Evolutionary conservation across 2,797 vertebrate species (phyloP).

Genomic region (Linurgus olivaceus): DNA sequence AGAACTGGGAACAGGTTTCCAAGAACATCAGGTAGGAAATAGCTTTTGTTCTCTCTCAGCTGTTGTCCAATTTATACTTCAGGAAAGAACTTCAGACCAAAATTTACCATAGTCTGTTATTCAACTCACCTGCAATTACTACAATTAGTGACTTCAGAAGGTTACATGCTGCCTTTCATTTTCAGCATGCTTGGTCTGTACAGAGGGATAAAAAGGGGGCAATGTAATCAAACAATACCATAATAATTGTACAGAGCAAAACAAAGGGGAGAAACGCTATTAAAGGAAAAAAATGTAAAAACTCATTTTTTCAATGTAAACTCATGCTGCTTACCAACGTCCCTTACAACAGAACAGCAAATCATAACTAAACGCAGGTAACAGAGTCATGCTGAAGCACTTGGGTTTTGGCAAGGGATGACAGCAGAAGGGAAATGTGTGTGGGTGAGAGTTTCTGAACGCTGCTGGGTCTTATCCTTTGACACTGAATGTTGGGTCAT

Average conservation of each 20-base stretch:
- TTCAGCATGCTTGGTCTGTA: constrained; percentile 41
- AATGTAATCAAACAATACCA: constrained; percentile 51
- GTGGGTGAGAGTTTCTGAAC: not conserved
- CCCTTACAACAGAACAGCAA: not conserved
- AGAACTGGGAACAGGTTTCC: constrained; percentile 50
- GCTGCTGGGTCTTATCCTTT: not conserved
- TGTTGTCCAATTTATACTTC: constrained; percentile 65
- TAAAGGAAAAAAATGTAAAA: not conserved
- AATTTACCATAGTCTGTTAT: constrained; percentile 63
- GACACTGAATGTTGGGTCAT: not conserved
- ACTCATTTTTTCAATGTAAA: not conserved
- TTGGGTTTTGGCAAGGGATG: not conserved
- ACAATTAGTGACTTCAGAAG: constrained; percentile 65
- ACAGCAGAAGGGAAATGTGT: not conserved
- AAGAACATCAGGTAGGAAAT: constrained; percentile 66
- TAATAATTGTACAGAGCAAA: constrained; percentile 3
- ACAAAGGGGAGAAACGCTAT: not conserved
- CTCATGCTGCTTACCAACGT: not conserved
- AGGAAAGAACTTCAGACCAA: constrained; percentile 54
- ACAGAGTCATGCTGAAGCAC: not conserved
- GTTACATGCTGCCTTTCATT: constrained; percentile 63
- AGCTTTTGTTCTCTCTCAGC: constrained; percentile 64
- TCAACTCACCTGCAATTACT: constrained; percentile 64
- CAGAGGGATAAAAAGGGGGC: constrained; percentile 63
- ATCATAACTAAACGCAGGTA: not conserved